These are phyloP conservation scores for Aspidoscelis tigris DNA, from an alignment of 2,113 vertebrate species.

Conservation along the genomic window DNA sequence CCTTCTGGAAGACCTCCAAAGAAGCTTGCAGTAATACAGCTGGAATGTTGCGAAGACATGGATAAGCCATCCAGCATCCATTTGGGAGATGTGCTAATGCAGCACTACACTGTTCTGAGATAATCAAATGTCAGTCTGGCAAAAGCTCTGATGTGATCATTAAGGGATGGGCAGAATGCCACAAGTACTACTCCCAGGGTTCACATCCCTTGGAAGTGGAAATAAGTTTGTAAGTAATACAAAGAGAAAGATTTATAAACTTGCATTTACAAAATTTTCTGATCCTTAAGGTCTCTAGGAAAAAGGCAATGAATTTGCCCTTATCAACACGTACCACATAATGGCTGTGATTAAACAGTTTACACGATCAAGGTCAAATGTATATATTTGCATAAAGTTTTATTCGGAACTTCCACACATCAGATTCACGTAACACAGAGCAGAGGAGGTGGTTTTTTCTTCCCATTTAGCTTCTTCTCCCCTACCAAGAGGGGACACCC, in stretches of 20 bases:
- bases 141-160: conserved; percentile 52
- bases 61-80: conserved; percentile 55
- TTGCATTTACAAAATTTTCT: conserved; percentile 54
- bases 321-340: neutral
- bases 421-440: too few relatives aligned
- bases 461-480: too few relatives aligned
- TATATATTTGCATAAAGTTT: too few relatives aligned
- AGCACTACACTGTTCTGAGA: neutral
- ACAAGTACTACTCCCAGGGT: conserved; percentile 58
- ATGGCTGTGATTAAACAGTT: conserved; percentile 4
- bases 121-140: conserved; percentile 66
- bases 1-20: conserved; percentile 58
- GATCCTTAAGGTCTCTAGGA: neutral
- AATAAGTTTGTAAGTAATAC: conserved; percentile 42
- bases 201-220: conserved; percentile 51
- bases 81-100: conserved; percentile 57
- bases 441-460: too few relatives aligned
- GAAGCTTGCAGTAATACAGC: conserved; percentile 43
- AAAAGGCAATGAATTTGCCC: conserved; percentile 17
- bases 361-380: conserved; percentile 10
- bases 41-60: conserved; percentile 50
- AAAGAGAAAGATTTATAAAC: conserved; percentile 46
- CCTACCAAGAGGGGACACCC: too few relatives aligned
- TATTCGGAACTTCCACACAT: too few relatives aligned
- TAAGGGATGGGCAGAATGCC: conserved; percentile 65